These are phyloP conservation scores for Labia minor DNA, from an alignment of 2,888 invertebrate genomes.

Conservation along the genomic window DNA sequence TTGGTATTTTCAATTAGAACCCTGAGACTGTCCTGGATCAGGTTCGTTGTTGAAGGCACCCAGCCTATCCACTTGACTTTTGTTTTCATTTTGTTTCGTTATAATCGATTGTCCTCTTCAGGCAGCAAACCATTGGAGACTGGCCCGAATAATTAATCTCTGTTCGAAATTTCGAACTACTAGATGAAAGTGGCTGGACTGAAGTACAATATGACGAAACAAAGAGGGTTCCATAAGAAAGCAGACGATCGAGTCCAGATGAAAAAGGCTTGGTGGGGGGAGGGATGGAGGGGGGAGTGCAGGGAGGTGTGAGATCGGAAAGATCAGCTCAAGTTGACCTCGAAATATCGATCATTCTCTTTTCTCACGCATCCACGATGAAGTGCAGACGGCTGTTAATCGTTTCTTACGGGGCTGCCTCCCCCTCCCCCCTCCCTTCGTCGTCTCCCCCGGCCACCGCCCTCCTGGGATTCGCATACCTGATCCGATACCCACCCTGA, in stretches of 20 bases:
- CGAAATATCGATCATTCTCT: constrained; percentile 13
- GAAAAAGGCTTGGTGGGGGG: neutral
- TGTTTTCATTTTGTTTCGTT: neutral
- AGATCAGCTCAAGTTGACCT: neutral
- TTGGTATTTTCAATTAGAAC: too few species aligned
- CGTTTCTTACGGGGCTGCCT: neutral
- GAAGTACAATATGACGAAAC: neutral
- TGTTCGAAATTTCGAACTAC: neutral
- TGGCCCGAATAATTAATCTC: neutral
- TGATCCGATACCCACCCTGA: neutral
- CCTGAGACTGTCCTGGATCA: too few species aligned
- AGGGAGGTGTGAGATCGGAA: neutral
- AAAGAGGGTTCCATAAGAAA: neutral
- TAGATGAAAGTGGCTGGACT: neutral
- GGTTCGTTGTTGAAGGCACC: too few species aligned
- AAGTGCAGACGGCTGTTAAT: neutral
- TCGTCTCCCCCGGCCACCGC: neutral
- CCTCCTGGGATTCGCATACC: neutral
- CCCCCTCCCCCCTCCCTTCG: neutral
- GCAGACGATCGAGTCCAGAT: neutral
- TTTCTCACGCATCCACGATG: neutral
- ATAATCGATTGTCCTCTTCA: neutral
- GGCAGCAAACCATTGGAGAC: neutral
- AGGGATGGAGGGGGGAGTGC: neutral
- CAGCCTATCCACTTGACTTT: neutral